Base-by-base conservation (phyloP, 2,888 invertebrate species). In the Hecatera dysodea region DNA sequence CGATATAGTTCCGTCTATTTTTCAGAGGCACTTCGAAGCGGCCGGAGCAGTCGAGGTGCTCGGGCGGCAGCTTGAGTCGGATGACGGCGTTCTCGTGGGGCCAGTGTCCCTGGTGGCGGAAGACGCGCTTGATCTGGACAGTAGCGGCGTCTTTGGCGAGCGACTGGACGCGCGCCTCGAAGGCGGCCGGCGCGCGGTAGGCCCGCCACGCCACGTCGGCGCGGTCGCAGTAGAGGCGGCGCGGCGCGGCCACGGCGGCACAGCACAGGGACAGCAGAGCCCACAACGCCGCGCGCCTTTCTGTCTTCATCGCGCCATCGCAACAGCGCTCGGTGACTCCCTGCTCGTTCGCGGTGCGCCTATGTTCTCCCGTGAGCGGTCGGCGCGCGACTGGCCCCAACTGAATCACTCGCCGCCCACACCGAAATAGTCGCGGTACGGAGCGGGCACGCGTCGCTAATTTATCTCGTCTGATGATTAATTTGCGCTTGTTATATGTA, bases 131-230 rank as follows among this genome's bases (percentile, higher is more conserved):
- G 85, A 96, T 94, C 86, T 92, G 93, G 80, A 96, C 91, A 77
- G 95, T 94, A 90, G 95, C 95, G 75, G 94, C 93, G 93, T 92
- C 94, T 67, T 79, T 83, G 74, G 94, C 92, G 66, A 94, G 91
- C 81, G 95, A 95, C 87, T 93, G 93, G 82, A 95, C 94, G 90
- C 94, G 94, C 86, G 94, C 95, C 90, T 95, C 95, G 92, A 96
- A 95, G 88, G 95, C 95, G 88, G 93, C 94, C 79, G 95, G 95
- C 82, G 95, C 95, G 82, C 94, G 94, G 93, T 95, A 95, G 88
- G 95, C 95, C 72, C 95, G 93, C 95, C 95, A 95, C 86, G 95
- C 95, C 86, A 95, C 95, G 95, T 96, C 95, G 86, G 94, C 95
- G 88, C 95, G 94, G 93, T 93, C 95, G 94, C 95, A 96, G 93